These are phyloP conservation scores for Cephus rjabovi DNA, from an alignment of 2,888 invertebrate species.

Conservation along the genomic window DNA sequence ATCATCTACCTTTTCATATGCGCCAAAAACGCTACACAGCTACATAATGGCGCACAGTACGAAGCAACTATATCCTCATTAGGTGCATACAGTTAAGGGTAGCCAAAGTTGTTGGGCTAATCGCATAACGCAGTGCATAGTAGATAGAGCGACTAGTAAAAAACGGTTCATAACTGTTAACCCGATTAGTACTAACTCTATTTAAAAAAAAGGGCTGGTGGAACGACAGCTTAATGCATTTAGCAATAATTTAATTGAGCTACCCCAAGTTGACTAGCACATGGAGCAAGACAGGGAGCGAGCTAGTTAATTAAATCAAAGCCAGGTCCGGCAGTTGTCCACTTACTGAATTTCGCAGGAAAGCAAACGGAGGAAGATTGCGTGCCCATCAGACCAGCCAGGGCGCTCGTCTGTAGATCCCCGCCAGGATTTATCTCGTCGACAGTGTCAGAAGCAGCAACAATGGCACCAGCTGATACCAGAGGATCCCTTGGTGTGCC, in stretches of 20 bases:
- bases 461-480: slow-evolving; percentile 58
- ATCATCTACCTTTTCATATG: not conserved
- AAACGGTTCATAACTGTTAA: slow-evolving; percentile 54
- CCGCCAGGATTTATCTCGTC: slow-evolving; percentile 55
- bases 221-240: slow-evolving; percentile 61
- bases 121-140: not conserved
- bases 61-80: not conserved
- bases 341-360: slow-evolving; percentile 65
- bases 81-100: not conserved
- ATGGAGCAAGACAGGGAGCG: slow-evolving; percentile 40
- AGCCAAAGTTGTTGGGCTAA: not conserved
- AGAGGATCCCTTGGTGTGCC: slow-evolving; percentile 60
- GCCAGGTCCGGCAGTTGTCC: slow-evolving; percentile 36
- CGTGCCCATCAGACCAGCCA: slow-evolving; percentile 61
- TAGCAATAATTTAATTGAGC: slow-evolving; percentile 67
- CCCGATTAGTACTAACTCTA: slow-evolving; percentile 61
- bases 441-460: slow-evolving; percentile 41
- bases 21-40: not conserved
- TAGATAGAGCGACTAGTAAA: not conserved
- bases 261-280: slow-evolving; percentile 33
- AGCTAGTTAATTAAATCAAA: slow-evolving; percentile 58
- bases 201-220: slow-evolving; percentile 53
- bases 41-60: not conserved
- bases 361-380: slow-evolving; percentile 65
- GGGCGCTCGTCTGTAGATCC: slow-evolving; percentile 59